Percentiles rank a stretch among this genome's conserved stretches.
Evolutionary conservation across 2,888 invertebrate species (phyloP).

Genomic region (Dexiosoma caninum): DNA sequence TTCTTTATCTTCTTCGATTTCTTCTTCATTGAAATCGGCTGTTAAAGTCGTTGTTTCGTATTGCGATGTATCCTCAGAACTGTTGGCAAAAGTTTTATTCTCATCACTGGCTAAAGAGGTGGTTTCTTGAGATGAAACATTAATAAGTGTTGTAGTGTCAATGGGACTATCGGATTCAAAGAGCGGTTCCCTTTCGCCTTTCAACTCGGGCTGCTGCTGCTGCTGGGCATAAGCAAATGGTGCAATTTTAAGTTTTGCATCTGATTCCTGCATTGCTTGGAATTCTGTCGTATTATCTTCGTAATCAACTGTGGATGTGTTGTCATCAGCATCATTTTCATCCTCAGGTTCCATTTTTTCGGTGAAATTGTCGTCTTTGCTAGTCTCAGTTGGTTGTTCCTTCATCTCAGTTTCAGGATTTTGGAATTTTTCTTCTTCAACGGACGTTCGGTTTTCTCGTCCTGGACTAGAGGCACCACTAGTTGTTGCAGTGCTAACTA

Average conservation of each 20-base stretch:
- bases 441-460: neutral
- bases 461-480: neutral
- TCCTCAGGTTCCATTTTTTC: conserved; percentile 61
- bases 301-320: neutral
- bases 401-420: neutral
- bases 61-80: neutral
- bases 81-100: neutral
- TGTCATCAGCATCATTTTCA: conserved; percentile 33
- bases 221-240: conserved; percentile 70
- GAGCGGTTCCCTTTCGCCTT: conserved; percentile 66
- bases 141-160: conserved; percentile 29
- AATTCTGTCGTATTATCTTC: neutral
- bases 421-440: neutral
- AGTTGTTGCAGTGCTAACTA: neutral
- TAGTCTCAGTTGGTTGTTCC: neutral
- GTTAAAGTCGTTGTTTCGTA: conserved; percentile 16
- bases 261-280: neutral
- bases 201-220: conserved; percentile 68
- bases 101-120: neutral
- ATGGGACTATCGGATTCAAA: conserved; percentile 58
- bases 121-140: conserved; percentile 3
- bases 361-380: conserved; percentile 57
- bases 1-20: neutral
- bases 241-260: conserved; percentile 66
- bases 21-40: neutral